Conservation (phyloP, 1,140 invertebrate species). For the Atta texana region DNA sequence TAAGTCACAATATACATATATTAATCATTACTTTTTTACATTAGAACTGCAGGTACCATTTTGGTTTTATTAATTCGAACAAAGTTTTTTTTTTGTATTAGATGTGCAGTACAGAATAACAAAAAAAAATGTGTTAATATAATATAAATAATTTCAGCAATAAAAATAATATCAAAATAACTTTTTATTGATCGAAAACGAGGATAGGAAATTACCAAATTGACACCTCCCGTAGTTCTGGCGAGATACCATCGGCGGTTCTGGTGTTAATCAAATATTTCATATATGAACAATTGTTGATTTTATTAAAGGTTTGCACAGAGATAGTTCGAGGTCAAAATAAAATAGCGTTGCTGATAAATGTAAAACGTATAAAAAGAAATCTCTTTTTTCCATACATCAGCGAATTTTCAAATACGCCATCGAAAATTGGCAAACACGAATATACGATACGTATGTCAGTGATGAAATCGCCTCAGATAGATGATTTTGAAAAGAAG, state of each 20-base stretch:
- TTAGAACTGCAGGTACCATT: too few relatives aligned
- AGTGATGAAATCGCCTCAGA: background rate
- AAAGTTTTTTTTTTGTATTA: too few relatives aligned
- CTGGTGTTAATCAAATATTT: background rate
- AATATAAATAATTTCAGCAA: too few relatives aligned
- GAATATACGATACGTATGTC: background rate
- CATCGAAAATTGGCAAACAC: constrained; percentile 3
- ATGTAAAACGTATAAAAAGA: background rate
- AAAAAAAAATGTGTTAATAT: too few relatives aligned
- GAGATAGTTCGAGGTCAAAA: background rate
- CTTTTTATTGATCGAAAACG: too few relatives aligned
- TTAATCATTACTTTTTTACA: too few relatives aligned
- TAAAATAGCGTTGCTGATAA: background rate
- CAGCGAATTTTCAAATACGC: constrained; percentile 8
- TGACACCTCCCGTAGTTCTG: too few relatives aligned
- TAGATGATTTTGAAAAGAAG: background rate
- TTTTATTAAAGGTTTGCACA: background rate
- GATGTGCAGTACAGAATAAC: too few relatives aligned
- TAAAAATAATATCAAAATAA: too few relatives aligned
- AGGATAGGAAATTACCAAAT: too few relatives aligned
- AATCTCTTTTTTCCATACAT: background rate
- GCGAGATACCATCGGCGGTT: too few relatives aligned
- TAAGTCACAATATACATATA: background rate
- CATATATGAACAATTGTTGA: background rate
- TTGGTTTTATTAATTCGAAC: too few relatives aligned